Conservation (phyloP, 2,797 vertebrate genomes). For the Gouania willdenowi region DNA sequence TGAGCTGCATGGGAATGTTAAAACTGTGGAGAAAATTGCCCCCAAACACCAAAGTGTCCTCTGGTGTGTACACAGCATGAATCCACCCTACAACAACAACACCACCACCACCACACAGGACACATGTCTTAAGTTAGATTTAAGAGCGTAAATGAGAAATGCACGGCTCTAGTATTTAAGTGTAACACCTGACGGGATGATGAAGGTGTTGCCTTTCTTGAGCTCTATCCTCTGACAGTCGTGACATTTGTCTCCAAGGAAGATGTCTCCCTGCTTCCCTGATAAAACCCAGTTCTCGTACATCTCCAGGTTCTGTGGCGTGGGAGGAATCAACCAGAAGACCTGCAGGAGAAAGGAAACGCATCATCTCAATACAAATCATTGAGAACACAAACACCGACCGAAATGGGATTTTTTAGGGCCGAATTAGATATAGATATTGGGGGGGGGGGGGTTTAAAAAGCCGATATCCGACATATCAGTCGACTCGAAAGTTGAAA, state of each 20-base stretch:
- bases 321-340: conserved; percentile 97
- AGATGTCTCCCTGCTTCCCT: conserved; percentile 97
- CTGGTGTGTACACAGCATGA: conserved; percentile 96
- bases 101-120: neutral
- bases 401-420: too few species aligned
- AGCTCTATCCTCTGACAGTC: conserved; percentile 94
- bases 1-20: conserved; percentile 98
- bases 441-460: too few species aligned
- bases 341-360: conserved; percentile 71
- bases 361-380: too few species aligned
- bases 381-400: too few species aligned
- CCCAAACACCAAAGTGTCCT: conserved; percentile 94
- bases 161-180: too few species aligned
- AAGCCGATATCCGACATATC: too few species aligned
- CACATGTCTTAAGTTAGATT: too few species aligned
- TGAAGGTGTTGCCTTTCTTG: conserved; percentile 94
- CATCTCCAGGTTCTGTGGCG: conserved; percentile 92
- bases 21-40: conserved; percentile 99
- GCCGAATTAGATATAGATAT: too few species aligned
- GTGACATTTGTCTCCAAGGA: conserved; percentile 90
- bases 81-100: conserved; percentile 86
- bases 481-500: too few species aligned
- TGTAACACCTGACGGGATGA: conserved; percentile 98
- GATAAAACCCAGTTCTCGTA: conserved; percentile 99
- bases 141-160: neutral